phyloP scores from a whole-genome alignment of 2,797 vertebrate species.

The Apodemus agrarius region DNA sequence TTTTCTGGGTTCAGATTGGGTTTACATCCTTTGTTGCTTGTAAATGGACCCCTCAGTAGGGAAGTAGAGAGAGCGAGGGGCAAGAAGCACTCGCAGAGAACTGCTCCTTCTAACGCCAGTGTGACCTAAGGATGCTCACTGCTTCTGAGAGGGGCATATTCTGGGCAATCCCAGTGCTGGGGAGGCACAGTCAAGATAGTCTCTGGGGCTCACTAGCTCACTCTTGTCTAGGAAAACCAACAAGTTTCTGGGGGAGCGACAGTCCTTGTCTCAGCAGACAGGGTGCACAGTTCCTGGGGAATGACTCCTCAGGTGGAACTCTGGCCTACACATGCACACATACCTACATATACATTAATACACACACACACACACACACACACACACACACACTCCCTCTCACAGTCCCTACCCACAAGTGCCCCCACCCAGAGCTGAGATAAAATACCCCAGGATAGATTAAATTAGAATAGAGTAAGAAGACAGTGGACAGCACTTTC shows the following conservation, averaged over 20 bases:
- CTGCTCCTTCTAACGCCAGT: not conserved
- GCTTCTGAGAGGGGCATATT: not conserved
- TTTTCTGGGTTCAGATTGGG: constrained; percentile 66
- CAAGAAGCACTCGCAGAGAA: fast-evolving
- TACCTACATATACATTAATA: too few relatives aligned
- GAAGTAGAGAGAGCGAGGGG: constrained; percentile 1
- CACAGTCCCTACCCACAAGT: too few relatives aligned
- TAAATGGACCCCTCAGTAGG: constrained; percentile 64
- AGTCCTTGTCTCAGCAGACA: not conserved
- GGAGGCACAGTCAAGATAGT: not conserved
- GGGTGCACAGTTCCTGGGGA: not conserved
- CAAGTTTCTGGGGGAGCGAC: not conserved
- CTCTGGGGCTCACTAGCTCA: not conserved
- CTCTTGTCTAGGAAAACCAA: not conserved
- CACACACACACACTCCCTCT: not conserved
- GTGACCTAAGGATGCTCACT: not conserved
- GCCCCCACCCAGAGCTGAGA: not conserved
- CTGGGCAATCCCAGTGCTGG: not conserved
- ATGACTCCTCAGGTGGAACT: not conserved
- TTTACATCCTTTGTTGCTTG: constrained; percentile 79
- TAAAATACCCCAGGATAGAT: not conserved
- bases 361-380: not conserved
- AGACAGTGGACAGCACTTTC: not conserved
- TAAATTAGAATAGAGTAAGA: not conserved
- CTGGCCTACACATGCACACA: not conserved